These are phyloP conservation scores for Pristiophorus japonicus DNA, from an alignment of 2,113 vertebrate genomes.

Conservation along the genomic window DNA sequence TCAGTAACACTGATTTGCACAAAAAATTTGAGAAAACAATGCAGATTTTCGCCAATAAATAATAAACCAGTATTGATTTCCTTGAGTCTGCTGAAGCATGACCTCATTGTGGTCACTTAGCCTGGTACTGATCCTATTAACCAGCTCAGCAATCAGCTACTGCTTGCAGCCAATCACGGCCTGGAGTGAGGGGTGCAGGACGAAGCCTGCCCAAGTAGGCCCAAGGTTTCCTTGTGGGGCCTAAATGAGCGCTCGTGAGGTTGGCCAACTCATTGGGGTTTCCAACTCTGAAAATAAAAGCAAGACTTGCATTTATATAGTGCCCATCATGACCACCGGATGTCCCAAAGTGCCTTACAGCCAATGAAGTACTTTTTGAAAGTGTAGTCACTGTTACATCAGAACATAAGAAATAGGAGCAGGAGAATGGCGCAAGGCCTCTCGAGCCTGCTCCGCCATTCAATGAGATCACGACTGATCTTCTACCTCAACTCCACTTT, in stretches of 20 bases:
- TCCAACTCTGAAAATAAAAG: too few relatives aligned
- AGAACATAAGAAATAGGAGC: too few relatives aligned
- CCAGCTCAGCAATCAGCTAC: not conserved
- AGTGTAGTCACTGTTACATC: too few relatives aligned
- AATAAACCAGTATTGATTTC: not conserved
- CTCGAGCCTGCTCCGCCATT: too few relatives aligned
- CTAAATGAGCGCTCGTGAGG: not conserved
- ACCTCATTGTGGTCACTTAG: not conserved
- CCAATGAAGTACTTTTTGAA: too few relatives aligned
- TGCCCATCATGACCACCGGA: too few relatives aligned
- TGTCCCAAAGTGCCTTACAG: too few relatives aligned
- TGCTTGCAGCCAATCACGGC: not conserved
- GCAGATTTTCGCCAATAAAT: not conserved
- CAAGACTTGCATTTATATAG: too few relatives aligned
- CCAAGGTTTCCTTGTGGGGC: not conserved
- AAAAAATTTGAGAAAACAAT: not conserved
- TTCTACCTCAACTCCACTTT: too few relatives aligned
- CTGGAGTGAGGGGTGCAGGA: not conserved
- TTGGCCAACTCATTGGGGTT: too few relatives aligned
- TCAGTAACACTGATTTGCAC: not conserved
- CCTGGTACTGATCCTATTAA: not conserved
- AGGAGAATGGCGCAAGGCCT: too few relatives aligned
- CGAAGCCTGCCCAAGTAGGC: not conserved
- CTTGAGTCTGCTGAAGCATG: not conserved
- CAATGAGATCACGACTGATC: too few relatives aligned